Percentiles rank a stretch among this genome's conserved stretches.
These are phyloP conservation scores for Pantala flavescens DNA, from an alignment of 1,140 invertebrate species.

Conservation along the genomic window DNA sequence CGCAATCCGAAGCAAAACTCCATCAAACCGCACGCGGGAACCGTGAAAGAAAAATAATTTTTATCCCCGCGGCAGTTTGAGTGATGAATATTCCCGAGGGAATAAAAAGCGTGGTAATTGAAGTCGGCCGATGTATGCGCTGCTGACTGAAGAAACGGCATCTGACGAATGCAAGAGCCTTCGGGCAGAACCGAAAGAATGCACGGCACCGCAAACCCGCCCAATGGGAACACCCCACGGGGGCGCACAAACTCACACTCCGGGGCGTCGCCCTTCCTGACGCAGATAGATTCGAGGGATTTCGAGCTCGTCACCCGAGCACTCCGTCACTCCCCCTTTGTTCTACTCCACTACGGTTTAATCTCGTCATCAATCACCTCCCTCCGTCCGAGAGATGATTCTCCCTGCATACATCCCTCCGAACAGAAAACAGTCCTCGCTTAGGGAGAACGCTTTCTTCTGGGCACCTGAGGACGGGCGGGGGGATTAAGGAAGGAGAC, in stretches of 20 bases:
- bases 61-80: too few relatives aligned
- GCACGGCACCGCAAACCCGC: neutral
- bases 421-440: neutral
- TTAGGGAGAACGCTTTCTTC: neutral
- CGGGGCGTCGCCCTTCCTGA: neutral
- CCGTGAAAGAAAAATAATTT: too few relatives aligned
- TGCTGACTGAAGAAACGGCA: neutral
- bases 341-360: slow-evolving; percentile 9
- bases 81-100: too few relatives aligned
- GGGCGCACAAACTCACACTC: neutral
- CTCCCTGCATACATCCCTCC: neutral
- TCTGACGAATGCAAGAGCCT: neutral
- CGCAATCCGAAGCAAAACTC: too few relatives aligned
- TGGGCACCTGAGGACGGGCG: neutral
- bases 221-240: neutral
- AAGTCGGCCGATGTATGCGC: neutral
- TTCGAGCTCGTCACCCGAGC: neutral
- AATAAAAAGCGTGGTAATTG: neutral
- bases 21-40: too few relatives aligned
- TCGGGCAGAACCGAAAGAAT: neutral
- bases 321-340: slow-evolving; percentile 1
- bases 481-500: neutral
- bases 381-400: neutral
- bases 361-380: slow-evolving; percentile 4
- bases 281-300: slow-evolving; percentile 7